phyloP scores from a whole-genome alignment of 2,888 invertebrate genomes.

The Harpagoxenus sublaevis region DNA sequence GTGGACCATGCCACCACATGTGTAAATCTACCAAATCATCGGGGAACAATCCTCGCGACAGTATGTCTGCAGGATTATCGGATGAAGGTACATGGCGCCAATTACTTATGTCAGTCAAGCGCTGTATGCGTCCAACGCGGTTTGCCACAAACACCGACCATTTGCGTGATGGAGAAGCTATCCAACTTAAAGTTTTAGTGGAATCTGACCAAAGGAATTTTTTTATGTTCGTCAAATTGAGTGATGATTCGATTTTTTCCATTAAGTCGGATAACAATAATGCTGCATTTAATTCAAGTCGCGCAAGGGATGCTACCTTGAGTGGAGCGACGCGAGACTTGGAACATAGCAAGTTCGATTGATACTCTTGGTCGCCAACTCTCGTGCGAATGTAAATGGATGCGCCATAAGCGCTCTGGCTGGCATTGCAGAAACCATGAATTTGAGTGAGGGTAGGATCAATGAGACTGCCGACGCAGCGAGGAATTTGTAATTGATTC shows the following conservation, averaged over 20 bases:
- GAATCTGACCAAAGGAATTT: background rate
- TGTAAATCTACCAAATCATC: background rate
- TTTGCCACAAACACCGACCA: background rate
- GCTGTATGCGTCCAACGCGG: background rate
- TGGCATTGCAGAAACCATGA: background rate
- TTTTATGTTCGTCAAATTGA: background rate
- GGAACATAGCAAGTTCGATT: rapidly evolving
- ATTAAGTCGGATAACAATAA: background rate
- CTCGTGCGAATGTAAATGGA: background rate
- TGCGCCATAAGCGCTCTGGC: background rate
- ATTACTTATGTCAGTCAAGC: background rate
- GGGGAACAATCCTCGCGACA: background rate
- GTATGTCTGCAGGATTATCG: background rate
- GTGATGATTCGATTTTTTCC: background rate
- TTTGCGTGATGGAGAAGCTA: background rate
- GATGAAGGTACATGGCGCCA: background rate
- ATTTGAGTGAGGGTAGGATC: too few species aligned
- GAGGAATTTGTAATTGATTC: background rate
- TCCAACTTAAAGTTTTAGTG: background rate
- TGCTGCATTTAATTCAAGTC: background rate
- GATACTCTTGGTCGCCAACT: rapidly evolving
- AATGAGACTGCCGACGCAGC: background rate
- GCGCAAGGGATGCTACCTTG: background rate
- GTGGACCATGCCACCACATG: background rate
- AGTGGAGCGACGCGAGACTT: background rate